Percentiles rank a stretch among this genome's conserved stretches.
phyloP scores from a whole-genome alignment of 2,113 vertebrate genomes.

The Thunnus thynnus region DNA sequence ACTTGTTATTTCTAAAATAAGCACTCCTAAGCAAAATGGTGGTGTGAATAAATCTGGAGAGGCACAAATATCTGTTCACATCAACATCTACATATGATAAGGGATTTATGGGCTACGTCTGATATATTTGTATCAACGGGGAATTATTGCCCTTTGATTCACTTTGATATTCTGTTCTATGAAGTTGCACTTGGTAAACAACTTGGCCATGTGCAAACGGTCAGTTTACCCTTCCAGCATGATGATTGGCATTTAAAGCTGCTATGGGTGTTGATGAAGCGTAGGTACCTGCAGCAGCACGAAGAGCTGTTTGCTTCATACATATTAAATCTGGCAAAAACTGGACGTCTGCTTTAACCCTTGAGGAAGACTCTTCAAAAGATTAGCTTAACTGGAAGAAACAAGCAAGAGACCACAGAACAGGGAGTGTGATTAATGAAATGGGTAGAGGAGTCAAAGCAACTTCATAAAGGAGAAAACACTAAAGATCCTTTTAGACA shows the following conservation, averaged over 20 bases:
- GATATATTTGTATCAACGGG: background rate
- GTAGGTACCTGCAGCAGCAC: background rate
- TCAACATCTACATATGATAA: background rate
- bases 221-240: slow-evolving; percentile 3
- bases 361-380: slow-evolving; percentile 1
- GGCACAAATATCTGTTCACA: background rate
- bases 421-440: background rate
- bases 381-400: background rate
- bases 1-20: background rate
- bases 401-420: slow-evolving; percentile 4
- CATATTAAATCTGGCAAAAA: slow-evolving; percentile 2
- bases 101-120: background rate
- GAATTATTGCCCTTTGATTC: background rate
- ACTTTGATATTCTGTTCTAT: slow-evolving; percentile 10
- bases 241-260: slow-evolving; percentile 9
- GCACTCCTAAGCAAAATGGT: background rate
- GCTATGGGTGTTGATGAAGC: background rate
- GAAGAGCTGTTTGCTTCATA: background rate
- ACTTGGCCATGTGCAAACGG: background rate
- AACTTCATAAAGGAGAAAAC: background rate
- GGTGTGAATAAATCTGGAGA: background rate
- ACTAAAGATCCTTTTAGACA: background rate
- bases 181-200: slow-evolving; percentile 10
- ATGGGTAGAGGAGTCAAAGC: background rate
- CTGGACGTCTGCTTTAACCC: background rate